phyloP scores from a whole-genome alignment of 2,797 vertebrate genomes.

The Coregonus ussuriensis region DNA sequence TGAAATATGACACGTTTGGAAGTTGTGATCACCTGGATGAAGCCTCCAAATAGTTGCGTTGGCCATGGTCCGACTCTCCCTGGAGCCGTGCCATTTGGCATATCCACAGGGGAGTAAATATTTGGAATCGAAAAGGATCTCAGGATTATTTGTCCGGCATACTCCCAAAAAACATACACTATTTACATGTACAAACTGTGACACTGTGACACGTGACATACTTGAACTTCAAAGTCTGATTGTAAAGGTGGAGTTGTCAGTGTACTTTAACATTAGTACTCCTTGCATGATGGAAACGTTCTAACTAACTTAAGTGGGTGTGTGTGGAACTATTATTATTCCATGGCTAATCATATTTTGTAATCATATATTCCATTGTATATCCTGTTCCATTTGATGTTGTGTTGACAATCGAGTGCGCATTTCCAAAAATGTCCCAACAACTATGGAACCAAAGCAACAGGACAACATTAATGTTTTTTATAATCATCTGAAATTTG shows the following conservation, averaged over 20 bases:
- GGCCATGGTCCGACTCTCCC: background rate
- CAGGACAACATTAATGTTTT: slow-evolving; percentile 47
- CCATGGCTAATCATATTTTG: background rate
- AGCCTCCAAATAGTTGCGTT: background rate
- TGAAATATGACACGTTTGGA: no score
- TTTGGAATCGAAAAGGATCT: background rate
- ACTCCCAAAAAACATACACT: background rate
- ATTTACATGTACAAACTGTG: background rate
- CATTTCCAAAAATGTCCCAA: background rate
- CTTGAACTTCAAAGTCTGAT: background rate
- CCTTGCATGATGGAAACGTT: background rate
- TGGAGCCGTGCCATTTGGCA: background rate
- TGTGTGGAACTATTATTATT: background rate
- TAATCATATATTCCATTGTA: background rate
- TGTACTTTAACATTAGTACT: background rate
- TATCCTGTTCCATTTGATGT: background rate
- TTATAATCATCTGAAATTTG: slow-evolving; percentile 24
- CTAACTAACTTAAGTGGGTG: no score
- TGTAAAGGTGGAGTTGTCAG: background rate
- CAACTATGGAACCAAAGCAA: background rate
- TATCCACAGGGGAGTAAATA: background rate
- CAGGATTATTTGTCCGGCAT: no score
- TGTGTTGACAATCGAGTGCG: background rate
- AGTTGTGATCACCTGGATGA: no score
- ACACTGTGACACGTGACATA: background rate